phyloP scores from a whole-genome alignment of 2,888 invertebrate genomes.

The Thera obeliscata region DNA sequence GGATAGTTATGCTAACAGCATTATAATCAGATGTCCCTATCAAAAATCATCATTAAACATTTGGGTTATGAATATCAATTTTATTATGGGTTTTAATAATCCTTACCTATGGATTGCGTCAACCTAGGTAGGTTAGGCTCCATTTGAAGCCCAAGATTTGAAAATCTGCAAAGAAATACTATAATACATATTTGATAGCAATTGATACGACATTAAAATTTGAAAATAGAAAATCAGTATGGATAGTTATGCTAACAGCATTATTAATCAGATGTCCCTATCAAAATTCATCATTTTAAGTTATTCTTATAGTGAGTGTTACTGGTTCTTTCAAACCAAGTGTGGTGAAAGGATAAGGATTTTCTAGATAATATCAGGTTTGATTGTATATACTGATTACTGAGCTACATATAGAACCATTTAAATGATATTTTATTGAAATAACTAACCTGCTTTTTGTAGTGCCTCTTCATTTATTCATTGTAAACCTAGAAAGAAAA shows the following conservation, averaged over 20 bases:
- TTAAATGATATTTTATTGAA: too few relatives aligned
- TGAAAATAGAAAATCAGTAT: conserved; percentile 48
- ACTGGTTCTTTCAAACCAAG: too few relatives aligned
- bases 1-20: conserved; percentile 72
- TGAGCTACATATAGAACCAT: too few relatives aligned
- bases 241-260: conserved; percentile 76
- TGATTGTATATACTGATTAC: too few relatives aligned
- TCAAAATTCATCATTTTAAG: conserved; percentile 67
- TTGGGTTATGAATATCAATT: background rate
- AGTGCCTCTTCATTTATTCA: too few relatives aligned
- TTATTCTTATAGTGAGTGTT: background rate
- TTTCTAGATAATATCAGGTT: too few relatives aligned
- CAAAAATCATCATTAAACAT: conserved; percentile 64
- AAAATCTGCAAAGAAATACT: conserved; percentile 8
- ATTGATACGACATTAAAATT: background rate
- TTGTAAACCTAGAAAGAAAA: conserved; percentile 5
- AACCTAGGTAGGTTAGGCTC: background rate
- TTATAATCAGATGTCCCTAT: conserved; percentile 77
- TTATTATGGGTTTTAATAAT: background rate
- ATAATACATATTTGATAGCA: conserved; percentile 1
- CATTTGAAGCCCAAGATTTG: background rate
- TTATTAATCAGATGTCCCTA: conserved; percentile 76
- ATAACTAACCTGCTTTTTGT: too few relatives aligned
- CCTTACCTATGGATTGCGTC: background rate
- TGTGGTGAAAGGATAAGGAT: too few relatives aligned